Conservation (phyloP, 2,113 vertebrate species). For the Lichenostomus cassidix region DNA sequence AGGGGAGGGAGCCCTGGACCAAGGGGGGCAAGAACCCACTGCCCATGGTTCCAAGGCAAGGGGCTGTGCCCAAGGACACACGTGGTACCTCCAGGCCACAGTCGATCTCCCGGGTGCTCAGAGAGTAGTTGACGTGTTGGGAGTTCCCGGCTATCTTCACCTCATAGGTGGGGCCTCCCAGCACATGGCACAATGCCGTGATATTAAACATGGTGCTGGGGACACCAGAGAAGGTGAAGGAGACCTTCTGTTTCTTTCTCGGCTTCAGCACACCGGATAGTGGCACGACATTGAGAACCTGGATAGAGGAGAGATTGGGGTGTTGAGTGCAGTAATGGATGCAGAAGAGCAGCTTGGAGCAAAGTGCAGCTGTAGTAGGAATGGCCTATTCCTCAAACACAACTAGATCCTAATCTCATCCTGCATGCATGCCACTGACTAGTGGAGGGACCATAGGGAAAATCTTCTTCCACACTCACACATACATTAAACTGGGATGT, state of each 20-base stretch:
- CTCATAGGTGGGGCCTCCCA: slow-evolving; percentile 84
- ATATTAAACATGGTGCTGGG: slow-evolving; percentile 60
- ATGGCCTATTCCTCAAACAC: background rate
- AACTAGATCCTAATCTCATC: background rate
- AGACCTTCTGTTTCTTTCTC: slow-evolving; percentile 70
- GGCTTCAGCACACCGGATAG: slow-evolving; percentile 77
- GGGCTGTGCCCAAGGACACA: background rate
- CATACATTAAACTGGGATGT: background rate
- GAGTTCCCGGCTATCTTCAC: slow-evolving; percentile 80
- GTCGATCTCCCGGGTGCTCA: slow-evolving; percentile 73
- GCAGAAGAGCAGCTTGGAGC: background rate
- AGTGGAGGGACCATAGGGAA: background rate
- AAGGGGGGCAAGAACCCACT: fast-evolving
- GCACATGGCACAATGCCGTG: slow-evolving; percentile 78
- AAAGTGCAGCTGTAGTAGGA: fast-evolving
- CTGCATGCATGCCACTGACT: background rate
- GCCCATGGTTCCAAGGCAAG: background rate
- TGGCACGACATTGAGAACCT: slow-evolving; percentile 88
- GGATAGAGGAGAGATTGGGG: background rate
- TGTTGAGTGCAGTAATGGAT: fast-evolving
- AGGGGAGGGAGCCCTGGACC: background rate
- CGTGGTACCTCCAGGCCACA: slow-evolving; percentile 80
- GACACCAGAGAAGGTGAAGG: slow-evolving; percentile 82
- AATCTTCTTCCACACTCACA: background rate
- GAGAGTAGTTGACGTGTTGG: slow-evolving; percentile 75